phyloP scores from a whole-genome alignment of 2,888 invertebrate genomes.

The Saturnia pavonia region DNA sequence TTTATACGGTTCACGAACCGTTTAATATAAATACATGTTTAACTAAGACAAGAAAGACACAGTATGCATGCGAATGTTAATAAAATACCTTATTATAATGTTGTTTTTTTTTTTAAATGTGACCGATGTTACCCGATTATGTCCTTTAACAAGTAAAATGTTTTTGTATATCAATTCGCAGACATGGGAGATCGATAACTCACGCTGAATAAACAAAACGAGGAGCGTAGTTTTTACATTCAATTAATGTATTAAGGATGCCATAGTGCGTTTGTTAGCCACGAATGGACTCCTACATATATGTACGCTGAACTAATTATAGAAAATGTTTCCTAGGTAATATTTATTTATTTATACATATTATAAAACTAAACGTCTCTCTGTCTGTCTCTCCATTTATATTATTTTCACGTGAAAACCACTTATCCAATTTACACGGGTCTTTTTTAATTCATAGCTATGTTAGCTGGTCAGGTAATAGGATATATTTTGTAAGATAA shows the following conservation, averaged over 20 bases:
- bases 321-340: neutral
- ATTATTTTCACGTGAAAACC: too few species aligned
- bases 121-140: conserved; percentile 34
- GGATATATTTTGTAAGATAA: too few species aligned
- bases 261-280: neutral
- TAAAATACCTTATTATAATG: conserved; percentile 43
- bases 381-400: too few species aligned
- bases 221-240: neutral
- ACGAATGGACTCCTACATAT: neutral
- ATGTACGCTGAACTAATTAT: neutral
- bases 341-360: too few species aligned
- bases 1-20: conserved; percentile 45
- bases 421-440: too few species aligned
- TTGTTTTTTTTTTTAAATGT: conserved; percentile 38
- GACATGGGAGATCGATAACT: neutral
- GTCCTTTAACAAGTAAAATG: neutral
- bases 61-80: conserved; percentile 43
- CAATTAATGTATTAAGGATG: neutral
- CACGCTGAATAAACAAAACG: neutral
- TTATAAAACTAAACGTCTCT: too few species aligned
- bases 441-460: too few species aligned
- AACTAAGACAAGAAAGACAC: conserved; percentile 36
- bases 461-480: too few species aligned
- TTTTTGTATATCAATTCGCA: neutral
- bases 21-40: conserved; percentile 47